phyloP scores from a whole-genome alignment of 2,113 vertebrate species.

The Pithys albifrons region DNA sequence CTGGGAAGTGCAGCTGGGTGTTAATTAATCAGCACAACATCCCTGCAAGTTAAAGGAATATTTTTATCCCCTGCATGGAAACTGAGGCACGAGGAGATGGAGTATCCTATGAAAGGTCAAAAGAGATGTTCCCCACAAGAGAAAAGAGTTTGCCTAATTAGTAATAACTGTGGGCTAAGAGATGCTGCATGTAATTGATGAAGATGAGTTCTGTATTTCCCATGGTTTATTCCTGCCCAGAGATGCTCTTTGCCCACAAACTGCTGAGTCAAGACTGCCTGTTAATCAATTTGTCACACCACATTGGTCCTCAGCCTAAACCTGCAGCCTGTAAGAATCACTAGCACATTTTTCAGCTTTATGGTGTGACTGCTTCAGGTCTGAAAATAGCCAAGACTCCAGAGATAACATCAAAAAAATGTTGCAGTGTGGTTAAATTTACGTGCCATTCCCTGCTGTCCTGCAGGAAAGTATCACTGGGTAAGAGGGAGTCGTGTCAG shows the following conservation, averaged over 20 bases:
- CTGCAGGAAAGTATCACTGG: neutral
- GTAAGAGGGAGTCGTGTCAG: neutral
- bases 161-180: neutral
- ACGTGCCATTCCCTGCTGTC: neutral
- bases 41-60: neutral
- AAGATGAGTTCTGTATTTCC: neutral
- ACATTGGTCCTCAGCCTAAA: neutral
- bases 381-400: neutral
- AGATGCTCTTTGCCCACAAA: neutral
- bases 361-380: neutral
- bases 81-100: neutral
- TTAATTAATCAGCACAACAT: slow-evolving; percentile 8
- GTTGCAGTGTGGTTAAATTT: neutral
- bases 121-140: neutral
- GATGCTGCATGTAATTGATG: neutral
- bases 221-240: neutral
- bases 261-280: neutral
- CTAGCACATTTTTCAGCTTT: neutral
- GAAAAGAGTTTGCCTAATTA: neutral
- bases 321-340: neutral
- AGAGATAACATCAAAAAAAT: neutral
- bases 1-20: neutral
- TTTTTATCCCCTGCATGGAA: neutral
- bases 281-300: neutral
- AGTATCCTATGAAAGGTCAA: neutral